Base-by-base conservation (phyloP, 2,113 vertebrate species). In the Ivindomyrus marchei region DNA sequence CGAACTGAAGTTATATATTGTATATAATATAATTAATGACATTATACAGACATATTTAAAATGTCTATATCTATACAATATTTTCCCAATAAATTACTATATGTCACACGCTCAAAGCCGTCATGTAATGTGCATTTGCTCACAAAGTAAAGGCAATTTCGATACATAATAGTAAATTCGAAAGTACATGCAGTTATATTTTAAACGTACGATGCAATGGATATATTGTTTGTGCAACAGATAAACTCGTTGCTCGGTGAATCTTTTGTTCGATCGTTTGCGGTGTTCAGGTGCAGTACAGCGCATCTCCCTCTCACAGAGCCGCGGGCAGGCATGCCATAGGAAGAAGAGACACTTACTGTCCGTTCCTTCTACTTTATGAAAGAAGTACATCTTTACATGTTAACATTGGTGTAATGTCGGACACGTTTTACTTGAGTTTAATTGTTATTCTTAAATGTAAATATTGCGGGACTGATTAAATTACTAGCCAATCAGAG, bases 401-500 rank as follows among this genome's bases (percentile, higher is more conserved):
- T 36, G 70, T 47, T 21, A 70, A 89, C 42, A 53, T 27, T 36
- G 52, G 74, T 89, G 36, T 31, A 3, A 50, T 80, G 9, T 36
- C 47, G 47, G 66, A 19, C 66, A 74, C 27, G 21, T 42, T 50
- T 31, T 80, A 11, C 66, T 89, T 50, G 3, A 36, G 46, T 49
- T 52, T 83, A 45, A 17, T 77, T 53, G 70, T 39, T 17, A 53
- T 27, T 74, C 70, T 89, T 89, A 27, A 36, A 83, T 50, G 19
- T 49, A 80, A 31, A 50, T 47, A 53, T 80, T 36, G 21, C 24
- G 45, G 47, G 83, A 39, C 74, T 42, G 66, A 31, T 49, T 80
- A 45, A 66, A 31, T 89, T 80, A 36, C 27, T 80, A 83, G 49
- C 74, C 70, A 89, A 89, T 89, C n/a, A 31, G n/a, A 83, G 13